Evolutionary conservation across 2,797 vertebrate genomes (phyloP), one percentile per base, ranked within the genome.

Genomic region (Triplophysa bombifrons): DNA sequence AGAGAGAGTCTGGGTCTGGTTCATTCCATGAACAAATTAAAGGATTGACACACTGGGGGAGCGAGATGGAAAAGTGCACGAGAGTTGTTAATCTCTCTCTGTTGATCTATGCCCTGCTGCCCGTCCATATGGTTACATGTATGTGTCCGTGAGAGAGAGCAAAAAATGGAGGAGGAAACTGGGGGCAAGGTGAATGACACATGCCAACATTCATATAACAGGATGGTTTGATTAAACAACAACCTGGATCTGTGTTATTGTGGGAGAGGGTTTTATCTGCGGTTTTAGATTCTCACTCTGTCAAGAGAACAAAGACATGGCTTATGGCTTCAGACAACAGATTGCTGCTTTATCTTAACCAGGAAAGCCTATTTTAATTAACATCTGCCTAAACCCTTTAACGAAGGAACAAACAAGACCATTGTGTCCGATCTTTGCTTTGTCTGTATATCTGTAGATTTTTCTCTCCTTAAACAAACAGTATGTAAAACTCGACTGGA

Each of bases 291-390:
- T 64, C 17, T 34, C 6, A n/a, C 67, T 22, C 34, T 76, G 53
- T 77, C 87, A 83, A 34, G 60, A 74, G 61, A 82, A 81, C 80
- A 70, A 84, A 76, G 75, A 87, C 63, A 56, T 50, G 10, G 80
- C 82, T 46, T 6, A 74, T 64, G 76, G 82, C 80, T 63, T 84
- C 67, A 84, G 73, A 82, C 72, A 68, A 70, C 83, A 72, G 55
- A 76, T 44, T 80, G 78, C 68, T 41, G 81, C 78, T 82, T 84
- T 68, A 82, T 85, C 80, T 86, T 73, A 77, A 13, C 6, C 14
- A 85, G 80, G 76, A 85, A 83, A 81, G 75, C 50, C 74, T 80
- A 83, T 87, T 90, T 87, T 86, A 91, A 90, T 92, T 88, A 91
- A 86, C 65, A 11, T 65, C 78, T 84, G 85, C 85, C 85, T 85